A percentile compares a stretch with the other conserved stretches of the same genome.
Evolutionary conservation across 30 jellyfish, hydroid and myxozoan genomes (phyloP).

Genomic region (Turritopsis rubra): DNA sequence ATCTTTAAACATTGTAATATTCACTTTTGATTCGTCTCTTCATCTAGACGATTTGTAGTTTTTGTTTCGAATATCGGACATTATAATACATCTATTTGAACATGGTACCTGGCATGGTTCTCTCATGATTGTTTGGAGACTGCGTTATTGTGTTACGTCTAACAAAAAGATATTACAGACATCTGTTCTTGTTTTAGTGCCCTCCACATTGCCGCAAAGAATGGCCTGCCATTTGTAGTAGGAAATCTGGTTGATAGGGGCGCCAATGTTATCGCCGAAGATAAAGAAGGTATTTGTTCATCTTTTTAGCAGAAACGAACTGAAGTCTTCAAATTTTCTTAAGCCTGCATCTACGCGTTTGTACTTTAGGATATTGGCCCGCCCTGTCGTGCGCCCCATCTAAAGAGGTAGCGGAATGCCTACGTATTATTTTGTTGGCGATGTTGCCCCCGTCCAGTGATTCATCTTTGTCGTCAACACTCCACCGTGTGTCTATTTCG

Average conservation of each 20-base stretch:
- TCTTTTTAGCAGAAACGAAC: not conserved
- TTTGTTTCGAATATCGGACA: too few relatives aligned
- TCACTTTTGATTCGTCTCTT: too few relatives aligned
- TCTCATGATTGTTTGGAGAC: too few relatives aligned
- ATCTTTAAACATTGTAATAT: too few relatives aligned
- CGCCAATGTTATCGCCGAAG: slow-evolving; percentile 62
- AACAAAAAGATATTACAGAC: too few relatives aligned
- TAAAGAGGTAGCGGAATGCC: slow-evolving; percentile 66
- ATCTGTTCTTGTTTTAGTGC: slow-evolving; percentile 39
- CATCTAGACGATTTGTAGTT: too few relatives aligned
- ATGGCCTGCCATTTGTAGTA: slow-evolving; percentile 70
- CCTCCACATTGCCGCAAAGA: slow-evolving; percentile 68
- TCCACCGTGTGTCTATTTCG: slow-evolving; percentile 26
- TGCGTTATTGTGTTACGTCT: too few relatives aligned
- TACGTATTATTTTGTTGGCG: slow-evolving; percentile 57
- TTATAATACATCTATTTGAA: too few relatives aligned
- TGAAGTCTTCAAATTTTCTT: too few relatives aligned
- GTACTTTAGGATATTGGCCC: slow-evolving; percentile 54
- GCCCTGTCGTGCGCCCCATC: slow-evolving; percentile 63
- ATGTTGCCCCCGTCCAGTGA: slow-evolving; percentile 51
- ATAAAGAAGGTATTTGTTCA: slow-evolving; percentile 47
- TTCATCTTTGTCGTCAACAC: slow-evolving; percentile 10
- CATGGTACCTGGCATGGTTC: too few relatives aligned
- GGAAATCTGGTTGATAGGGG: slow-evolving; percentile 55
- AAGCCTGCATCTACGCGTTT: not conserved